Evolutionary conservation across 2,113 vertebrate genomes (phyloP).

Genomic region (Pseudolaguvia tuberculata): DNA sequence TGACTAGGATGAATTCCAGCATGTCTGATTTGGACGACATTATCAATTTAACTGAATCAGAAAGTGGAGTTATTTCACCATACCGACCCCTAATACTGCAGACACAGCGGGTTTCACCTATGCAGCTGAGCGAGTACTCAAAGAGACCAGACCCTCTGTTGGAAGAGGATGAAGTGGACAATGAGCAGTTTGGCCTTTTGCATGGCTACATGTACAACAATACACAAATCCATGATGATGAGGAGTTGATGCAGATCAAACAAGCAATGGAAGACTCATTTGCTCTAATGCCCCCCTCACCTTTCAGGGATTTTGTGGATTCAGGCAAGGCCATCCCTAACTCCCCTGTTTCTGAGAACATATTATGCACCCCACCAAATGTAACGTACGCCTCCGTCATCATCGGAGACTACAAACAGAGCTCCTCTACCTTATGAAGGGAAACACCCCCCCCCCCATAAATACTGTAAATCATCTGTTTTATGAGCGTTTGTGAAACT

Average conservation of each 20-base stretch:
- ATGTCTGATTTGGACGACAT: constrained; percentile 68
- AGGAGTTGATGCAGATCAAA: constrained; percentile 69
- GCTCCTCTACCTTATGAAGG: constrained; percentile 88
- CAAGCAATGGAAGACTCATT: constrained; percentile 77
- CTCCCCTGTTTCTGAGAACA: constrained; percentile 87
- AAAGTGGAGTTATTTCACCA: constrained; percentile 60
- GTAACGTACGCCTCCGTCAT: constrained; percentile 85
- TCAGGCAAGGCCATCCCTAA: constrained; percentile 78
- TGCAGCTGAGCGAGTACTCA: constrained; percentile 68
- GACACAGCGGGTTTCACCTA: constrained; percentile 69
- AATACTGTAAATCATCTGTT: constrained; percentile 13
- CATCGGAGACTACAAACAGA: constrained; percentile 89
- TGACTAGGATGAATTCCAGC: constrained; percentile 63
- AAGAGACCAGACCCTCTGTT: constrained; percentile 68
- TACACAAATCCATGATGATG: constrained; percentile 74
- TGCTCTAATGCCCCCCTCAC: constrained; percentile 87
- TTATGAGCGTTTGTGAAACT: constrained; percentile 2
- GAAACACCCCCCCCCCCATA: background rate
- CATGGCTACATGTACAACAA: constrained; percentile 84
- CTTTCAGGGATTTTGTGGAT: constrained; percentile 83
- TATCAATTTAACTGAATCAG: constrained; percentile 61
- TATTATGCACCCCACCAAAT: constrained; percentile 81
- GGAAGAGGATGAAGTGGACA: constrained; percentile 53
- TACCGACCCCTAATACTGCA: constrained; percentile 65
- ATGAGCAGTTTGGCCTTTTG: constrained; percentile 81